Percentiles rank a stretch among this genome's conserved stretches.
Conservation (phyloP, 2,888 invertebrate genomes). For the Podotricha telesiphe region DNA sequence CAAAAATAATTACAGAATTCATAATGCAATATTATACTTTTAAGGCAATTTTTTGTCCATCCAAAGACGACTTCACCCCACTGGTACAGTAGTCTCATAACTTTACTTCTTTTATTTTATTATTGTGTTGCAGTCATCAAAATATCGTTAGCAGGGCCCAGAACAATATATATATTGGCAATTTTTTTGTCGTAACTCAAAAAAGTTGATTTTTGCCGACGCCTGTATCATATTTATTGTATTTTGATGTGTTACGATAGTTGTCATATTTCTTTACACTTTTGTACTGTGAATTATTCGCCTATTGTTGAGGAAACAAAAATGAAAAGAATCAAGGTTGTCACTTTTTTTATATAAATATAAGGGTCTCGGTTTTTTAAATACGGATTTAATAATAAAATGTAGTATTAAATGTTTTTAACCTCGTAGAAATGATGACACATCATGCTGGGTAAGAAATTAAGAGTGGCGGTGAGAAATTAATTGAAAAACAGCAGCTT, state of each 20-base stretch:
- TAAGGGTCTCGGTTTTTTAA: neutral
- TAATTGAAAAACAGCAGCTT: no score
- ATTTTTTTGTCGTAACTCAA: slow-evolving; percentile 77
- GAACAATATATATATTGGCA: slow-evolving; percentile 69
- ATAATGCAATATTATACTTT: slow-evolving; percentile 27
- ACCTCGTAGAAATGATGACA: no score
- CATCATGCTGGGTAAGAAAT: no score
- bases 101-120: slow-evolving; percentile 71
- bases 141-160: slow-evolving; percentile 72
- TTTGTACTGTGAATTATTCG: slow-evolving; percentile 42
- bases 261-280: slow-evolving; percentile 34
- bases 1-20: slow-evolving; percentile 16
- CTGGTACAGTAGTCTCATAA: slow-evolving; percentile 52
- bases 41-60: slow-evolving; percentile 28
- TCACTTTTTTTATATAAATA: neutral
- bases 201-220: slow-evolving; percentile 56
- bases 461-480: no score
- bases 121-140: slow-evolving; percentile 73
- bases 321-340: slow-evolving; percentile 18
- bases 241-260: slow-evolving; percentile 53
- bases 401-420: neutral
- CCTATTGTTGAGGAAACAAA: slow-evolving; percentile 31
- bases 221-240: slow-evolving; percentile 59
- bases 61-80: slow-evolving; percentile 31
- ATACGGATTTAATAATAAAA: neutral